These are phyloP conservation scores for Macrosteles quadrilineatus DNA, from an alignment of 1,140 invertebrate genomes.

Conservation along the genomic window DNA sequence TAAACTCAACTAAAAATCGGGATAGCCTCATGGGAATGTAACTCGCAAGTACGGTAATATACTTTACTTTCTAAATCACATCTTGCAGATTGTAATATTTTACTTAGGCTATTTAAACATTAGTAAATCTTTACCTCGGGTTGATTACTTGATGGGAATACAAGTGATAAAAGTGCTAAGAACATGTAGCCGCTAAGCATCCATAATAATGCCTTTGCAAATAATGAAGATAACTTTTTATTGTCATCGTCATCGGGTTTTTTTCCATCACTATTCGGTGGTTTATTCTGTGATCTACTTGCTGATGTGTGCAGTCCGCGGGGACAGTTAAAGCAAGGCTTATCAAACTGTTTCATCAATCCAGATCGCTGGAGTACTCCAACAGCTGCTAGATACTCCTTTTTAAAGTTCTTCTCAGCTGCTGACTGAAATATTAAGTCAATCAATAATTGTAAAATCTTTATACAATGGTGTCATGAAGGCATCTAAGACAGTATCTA, in stretches of 20 bases:
- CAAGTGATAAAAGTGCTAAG: constrained; percentile 65
- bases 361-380: constrained; percentile 35
- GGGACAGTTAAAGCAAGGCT: background rate
- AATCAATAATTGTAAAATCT: too few species aligned
- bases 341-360: constrained; percentile 3
- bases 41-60: too few species aligned
- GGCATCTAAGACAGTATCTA: too few species aligned
- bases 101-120: too few species aligned
- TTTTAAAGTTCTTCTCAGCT: constrained; percentile 7
- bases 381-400: constrained; percentile 6
- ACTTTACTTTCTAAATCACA: too few species aligned
- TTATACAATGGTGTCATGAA: too few species aligned
- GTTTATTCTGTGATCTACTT: background rate
- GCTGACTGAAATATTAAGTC: background rate
- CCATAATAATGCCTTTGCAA: constrained; percentile 74
- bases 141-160: constrained; percentile 70
- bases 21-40: too few species aligned
- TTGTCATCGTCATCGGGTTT: constrained; percentile 55
- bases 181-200: constrained; percentile 72
- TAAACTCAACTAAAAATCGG: too few species aligned
- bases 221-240: constrained; percentile 63
- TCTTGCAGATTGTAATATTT: too few species aligned
- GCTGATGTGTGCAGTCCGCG: constrained; percentile 26
- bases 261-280: constrained; percentile 31
- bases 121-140: constrained; percentile 75